phyloP scores from a whole-genome alignment of 2,113 vertebrate genomes.

The Noturus placidus region DNA sequence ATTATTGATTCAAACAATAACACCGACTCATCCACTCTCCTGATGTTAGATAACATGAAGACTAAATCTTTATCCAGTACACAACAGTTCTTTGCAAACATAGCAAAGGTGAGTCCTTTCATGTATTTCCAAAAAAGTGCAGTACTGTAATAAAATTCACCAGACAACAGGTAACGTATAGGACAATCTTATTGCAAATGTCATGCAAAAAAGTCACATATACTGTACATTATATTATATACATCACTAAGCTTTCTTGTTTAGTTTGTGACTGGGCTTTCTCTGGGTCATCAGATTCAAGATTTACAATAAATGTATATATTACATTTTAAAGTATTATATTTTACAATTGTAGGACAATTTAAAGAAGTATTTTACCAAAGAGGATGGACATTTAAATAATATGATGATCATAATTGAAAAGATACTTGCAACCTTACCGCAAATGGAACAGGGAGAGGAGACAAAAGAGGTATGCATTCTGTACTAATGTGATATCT shows the following conservation, averaged over 20 bases:
- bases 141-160: not conserved
- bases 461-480: slow-evolving; percentile 54
- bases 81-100: not conserved
- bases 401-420: fast-evolving
- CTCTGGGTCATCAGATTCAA: not conserved
- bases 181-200: not conserved
- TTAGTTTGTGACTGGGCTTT: not conserved
- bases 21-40: not conserved
- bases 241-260: not conserved
- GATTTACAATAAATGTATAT: not conserved
- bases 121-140: not conserved
- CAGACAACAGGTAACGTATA: not conserved
- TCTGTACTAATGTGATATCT: not conserved
- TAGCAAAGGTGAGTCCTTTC: slow-evolving; percentile 50
- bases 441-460: not conserved
- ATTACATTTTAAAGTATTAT: not conserved
- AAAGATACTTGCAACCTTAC: slow-evolving; percentile 25
- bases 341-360: slow-evolving; percentile 45
- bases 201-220: not conserved
- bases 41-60: slow-evolving; percentile 46
- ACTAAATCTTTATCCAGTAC: slow-evolving; percentile 32
- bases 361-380: slow-evolving; percentile 60
- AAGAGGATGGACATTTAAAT: not conserved
- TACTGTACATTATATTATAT: not conserved
- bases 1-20: not conserved